These are phyloP conservation scores for Fratercula arctica DNA, from an alignment of 2,797 vertebrate species.

Conservation along the genomic window DNA sequence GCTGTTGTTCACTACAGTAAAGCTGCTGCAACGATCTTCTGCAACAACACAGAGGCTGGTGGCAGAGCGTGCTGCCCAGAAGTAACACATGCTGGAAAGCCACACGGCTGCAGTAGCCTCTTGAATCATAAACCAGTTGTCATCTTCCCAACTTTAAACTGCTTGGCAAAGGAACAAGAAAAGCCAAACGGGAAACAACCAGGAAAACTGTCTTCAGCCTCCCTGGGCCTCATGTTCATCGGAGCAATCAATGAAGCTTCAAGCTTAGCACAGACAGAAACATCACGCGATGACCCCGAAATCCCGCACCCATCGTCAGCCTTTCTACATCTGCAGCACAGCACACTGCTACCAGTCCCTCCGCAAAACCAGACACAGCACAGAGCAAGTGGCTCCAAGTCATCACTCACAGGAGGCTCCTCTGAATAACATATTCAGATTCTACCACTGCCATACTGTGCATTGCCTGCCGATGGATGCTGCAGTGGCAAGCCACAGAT, in stretches of 20 bases:
- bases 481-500: neutral
- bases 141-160: neutral
- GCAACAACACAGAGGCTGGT: neutral
- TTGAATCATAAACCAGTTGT: neutral
- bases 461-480: neutral
- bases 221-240: neutral
- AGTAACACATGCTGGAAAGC: neutral
- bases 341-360: neutral
- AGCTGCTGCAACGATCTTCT: neutral
- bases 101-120: neutral
- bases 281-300: rapidly evolving
- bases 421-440: neutral
- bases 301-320: neutral
- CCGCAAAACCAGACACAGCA: neutral
- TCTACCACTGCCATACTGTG: neutral
- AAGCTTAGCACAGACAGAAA: neutral
- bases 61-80: neutral
- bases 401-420: neutral
- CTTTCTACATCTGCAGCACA: neutral
- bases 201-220: neutral
- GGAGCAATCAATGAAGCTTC: neutral
- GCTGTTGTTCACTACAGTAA: neutral
- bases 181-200: neutral
- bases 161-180: neutral
- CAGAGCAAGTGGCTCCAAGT: neutral